A percentile compares a stretch with the other conserved stretches of the same genome.
Conservation (phyloP, 2,797 vertebrate species). For the Danio kyathit region DNA sequence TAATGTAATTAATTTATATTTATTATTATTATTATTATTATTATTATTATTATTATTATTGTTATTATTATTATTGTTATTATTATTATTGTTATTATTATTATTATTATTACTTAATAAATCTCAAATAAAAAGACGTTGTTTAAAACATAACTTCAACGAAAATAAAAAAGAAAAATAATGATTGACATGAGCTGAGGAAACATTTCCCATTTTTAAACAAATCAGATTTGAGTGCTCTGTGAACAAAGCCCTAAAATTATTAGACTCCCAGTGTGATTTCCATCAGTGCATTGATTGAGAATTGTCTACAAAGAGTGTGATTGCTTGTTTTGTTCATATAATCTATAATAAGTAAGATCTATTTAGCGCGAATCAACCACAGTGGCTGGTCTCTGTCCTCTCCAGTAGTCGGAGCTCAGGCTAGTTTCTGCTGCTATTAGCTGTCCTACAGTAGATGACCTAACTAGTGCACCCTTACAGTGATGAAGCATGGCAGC, state of each 20-base stretch:
- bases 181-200: background rate
- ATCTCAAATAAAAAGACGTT: no score
- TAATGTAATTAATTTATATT: no score
- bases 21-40: no score
- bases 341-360: no score
- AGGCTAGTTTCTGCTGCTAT: conserved; percentile 65
- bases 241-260: background rate
- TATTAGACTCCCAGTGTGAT: background rate
- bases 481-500: conserved; percentile 67
- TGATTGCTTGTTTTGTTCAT: background rate
- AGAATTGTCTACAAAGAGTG: background rate
- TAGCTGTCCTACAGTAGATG: conserved; percentile 65
- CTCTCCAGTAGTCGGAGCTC: conserved; percentile 50
- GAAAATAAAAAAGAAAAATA: background rate
- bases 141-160: background rate
- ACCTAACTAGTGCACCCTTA: conserved; percentile 35
- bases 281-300: background rate
- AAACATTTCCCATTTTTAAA: background rate
- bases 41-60: no score
- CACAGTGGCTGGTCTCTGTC: background rate
- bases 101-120: no score
- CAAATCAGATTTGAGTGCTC: background rate
- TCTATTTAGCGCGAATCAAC: background rate
- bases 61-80: no score
- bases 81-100: no score